Conservation (phyloP, 2,888 invertebrate species). For the Heterodera filipjevi region DNA sequence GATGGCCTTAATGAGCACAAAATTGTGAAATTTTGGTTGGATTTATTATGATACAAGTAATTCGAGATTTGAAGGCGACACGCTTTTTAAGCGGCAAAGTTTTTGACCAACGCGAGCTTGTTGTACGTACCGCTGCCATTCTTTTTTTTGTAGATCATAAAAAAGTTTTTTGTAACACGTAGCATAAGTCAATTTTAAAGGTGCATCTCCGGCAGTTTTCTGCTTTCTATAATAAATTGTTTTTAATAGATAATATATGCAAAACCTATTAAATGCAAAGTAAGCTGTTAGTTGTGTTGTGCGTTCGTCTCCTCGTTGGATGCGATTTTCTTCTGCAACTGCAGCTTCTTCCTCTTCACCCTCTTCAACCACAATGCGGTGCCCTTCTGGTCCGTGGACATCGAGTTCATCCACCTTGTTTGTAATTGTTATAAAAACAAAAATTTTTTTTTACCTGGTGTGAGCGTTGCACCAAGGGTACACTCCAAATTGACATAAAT, state of each 20-base stretch:
- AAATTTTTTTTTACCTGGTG: not conserved
- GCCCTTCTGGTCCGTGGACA: not conserved
- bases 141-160: not conserved
- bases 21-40: not conserved
- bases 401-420: constrained; percentile 13
- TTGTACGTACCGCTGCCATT: not conserved
- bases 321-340: not conserved
- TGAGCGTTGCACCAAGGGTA: not conserved
- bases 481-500: not conserved
- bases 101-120: not conserved
- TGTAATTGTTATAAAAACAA: not conserved
- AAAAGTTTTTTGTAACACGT: not conserved
- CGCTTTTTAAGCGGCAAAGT: not conserved
- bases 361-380: not conserved
- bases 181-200: not conserved
- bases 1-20: not conserved
- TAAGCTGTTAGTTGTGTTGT: not conserved
- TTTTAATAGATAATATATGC: not conserved
- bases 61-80: not conserved
- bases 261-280: not conserved
- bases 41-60: not conserved
- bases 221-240: no score
- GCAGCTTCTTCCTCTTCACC: not conserved
- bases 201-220: not conserved
- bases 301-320: not conserved